Percentiles rank a stretch among this genome's conserved stretches.
phyloP scores from a whole-genome alignment of 2,797 vertebrate genomes.

The Chiloscyllium punctatum region DNA sequence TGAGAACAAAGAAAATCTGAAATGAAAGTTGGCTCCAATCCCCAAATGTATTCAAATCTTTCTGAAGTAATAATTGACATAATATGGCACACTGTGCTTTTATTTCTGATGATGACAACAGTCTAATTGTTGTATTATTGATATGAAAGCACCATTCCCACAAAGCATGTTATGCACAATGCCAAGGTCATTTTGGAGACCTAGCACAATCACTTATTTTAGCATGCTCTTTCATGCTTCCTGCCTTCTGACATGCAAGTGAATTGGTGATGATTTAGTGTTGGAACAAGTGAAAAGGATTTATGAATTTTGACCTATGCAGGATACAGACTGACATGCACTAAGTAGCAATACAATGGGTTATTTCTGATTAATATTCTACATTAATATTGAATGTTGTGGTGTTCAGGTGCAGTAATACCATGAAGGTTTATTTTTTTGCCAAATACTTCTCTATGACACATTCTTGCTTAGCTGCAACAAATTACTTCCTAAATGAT shows the following conservation, averaged over 20 bases:
- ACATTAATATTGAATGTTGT: neutral
- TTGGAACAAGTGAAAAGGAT: neutral
- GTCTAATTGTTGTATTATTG: neutral
- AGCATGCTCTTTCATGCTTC: constrained; percentile 1
- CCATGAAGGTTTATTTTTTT: neutral
- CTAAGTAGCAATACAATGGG: neutral
- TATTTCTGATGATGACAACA: neutral
- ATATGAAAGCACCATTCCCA: neutral
- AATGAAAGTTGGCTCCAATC: neutral
- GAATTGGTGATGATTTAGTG: neutral
- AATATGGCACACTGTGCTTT: neutral
- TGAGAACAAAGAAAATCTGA: neutral
- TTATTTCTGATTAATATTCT: neutral
- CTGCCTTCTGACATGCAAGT: neutral
- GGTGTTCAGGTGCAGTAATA: neutral
- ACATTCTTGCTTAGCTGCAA: too few species aligned
- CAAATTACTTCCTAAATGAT: neutral
- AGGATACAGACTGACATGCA: neutral
- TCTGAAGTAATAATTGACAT: neutral
- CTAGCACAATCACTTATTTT: neutral
- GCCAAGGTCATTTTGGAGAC: neutral
- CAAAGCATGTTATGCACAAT: neutral
- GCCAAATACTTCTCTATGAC: neutral
- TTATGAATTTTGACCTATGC: neutral
- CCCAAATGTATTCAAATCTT: neutral